These are phyloP conservation scores for Vidua chalybeata DNA, from an alignment of 2,113 vertebrate genomes.

Conservation along the genomic window DNA sequence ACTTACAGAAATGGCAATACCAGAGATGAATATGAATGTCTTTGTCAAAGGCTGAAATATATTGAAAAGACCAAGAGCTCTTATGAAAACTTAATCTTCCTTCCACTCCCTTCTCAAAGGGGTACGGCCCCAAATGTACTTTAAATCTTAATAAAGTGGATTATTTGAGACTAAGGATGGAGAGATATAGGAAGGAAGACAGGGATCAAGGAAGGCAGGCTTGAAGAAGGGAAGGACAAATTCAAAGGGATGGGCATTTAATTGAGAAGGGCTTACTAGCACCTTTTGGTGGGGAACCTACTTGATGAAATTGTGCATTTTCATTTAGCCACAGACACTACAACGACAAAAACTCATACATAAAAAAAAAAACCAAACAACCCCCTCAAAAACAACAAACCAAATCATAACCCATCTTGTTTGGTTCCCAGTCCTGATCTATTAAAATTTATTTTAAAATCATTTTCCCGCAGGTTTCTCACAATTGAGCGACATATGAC, in stretches of 20 bases:
- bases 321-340: background rate
- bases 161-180: background rate
- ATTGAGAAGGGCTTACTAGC: background rate
- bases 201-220: background rate
- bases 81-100: background rate
- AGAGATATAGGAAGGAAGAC: background rate
- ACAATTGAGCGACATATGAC: background rate
- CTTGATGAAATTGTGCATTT: background rate
- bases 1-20: background rate
- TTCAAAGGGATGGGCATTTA: background rate
- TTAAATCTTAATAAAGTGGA: background rate
- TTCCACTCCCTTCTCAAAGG: background rate
- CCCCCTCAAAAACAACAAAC: background rate
- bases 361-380: background rate
- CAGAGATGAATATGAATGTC: background rate
- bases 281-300: background rate
- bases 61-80: background rate
- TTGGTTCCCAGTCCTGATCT: background rate
- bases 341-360: background rate
- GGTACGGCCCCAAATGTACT: accelerated
- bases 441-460: background rate
- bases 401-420: background rate
- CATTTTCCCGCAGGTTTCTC: background rate
- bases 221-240: background rate
- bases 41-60: background rate